A percentile compares a stretch with the other conserved stretches of the same genome.
phyloP scores from a whole-genome alignment of 2,797 vertebrate genomes.

The Mus caroli region DNA sequence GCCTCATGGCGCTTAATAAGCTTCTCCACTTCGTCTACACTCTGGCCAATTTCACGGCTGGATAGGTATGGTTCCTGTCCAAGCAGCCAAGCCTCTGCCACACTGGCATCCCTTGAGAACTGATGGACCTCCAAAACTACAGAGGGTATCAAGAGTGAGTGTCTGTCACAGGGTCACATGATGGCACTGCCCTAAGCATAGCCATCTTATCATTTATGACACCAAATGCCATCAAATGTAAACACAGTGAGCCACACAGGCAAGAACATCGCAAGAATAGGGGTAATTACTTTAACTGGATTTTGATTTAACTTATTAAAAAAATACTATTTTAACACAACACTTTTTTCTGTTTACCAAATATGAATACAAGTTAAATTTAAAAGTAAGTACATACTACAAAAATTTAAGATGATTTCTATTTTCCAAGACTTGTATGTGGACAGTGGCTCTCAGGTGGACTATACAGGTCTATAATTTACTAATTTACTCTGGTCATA shows the following conservation, averaged over 20 bases:
- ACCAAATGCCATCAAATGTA: background rate
- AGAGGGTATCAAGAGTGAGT: slow-evolving; percentile 52
- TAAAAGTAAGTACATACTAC: background rate
- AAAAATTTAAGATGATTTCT: background rate
- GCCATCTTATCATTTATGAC: background rate
- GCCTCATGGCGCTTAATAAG: slow-evolving; percentile 97
- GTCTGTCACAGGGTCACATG: background rate
- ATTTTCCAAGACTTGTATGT: background rate
- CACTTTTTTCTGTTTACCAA: background rate
- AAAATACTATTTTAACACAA: background rate
- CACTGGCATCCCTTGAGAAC: slow-evolving; percentile 96
- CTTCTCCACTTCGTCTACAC: slow-evolving; percentile 97
- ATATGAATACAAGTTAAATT: background rate
- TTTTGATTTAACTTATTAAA: background rate
- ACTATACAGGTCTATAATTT: background rate
- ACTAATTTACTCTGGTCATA: background rate
- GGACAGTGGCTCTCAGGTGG: background rate
- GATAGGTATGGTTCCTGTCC: slow-evolving; percentile 97
- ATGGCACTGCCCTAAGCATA: background rate
- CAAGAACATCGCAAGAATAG: background rate
- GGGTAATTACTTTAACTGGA: background rate
- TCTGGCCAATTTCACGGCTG: slow-evolving; percentile 95
- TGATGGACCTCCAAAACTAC: slow-evolving; percentile 98
- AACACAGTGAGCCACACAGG: background rate
- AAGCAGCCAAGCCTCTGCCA: slow-evolving; percentile 97